Evolutionary conservation across 2,113 vertebrate genomes (phyloP).

Genomic region (Pygoscelis adeliae): DNA sequence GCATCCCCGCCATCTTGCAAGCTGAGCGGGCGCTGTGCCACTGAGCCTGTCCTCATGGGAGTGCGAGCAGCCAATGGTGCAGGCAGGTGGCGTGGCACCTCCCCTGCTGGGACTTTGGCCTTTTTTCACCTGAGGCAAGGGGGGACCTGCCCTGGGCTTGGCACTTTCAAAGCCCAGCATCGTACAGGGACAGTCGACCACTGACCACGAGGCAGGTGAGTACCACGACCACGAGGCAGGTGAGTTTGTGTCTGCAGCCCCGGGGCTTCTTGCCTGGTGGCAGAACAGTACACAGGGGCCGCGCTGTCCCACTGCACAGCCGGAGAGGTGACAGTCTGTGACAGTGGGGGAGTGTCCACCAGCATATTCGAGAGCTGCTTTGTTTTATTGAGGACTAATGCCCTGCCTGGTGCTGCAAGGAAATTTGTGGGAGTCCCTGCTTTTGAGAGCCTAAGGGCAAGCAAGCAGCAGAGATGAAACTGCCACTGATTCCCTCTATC

Average conservation of each 20-base stretch:
- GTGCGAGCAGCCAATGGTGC: background rate
- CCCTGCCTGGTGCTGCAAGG: background rate
- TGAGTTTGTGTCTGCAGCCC: background rate
- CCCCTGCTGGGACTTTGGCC: conserved; percentile 6
- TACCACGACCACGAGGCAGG: background rate
- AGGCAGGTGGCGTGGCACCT: background rate
- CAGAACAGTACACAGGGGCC: fast-evolving
- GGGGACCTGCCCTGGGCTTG: background rate
- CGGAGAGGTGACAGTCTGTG: background rate
- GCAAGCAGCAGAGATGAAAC: background rate
- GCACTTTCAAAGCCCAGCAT: background rate
- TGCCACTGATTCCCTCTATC: background rate
- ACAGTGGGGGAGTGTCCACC: fast-evolving
- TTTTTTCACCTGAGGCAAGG: background rate
- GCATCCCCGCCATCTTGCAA: fast-evolving
- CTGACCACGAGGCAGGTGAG: background rate
- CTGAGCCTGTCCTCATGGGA: background rate
- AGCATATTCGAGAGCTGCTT: fast-evolving
- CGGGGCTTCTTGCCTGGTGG: background rate
- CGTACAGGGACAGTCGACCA: fast-evolving
- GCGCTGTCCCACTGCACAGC: background rate
- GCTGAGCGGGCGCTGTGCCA: background rate
- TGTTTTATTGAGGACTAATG: background rate
- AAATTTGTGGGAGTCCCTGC: background rate
- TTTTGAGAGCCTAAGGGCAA: background rate